These are phyloP conservation scores for Helicoverpa zea DNA, from an alignment of 1,140 invertebrate genomes.

Conservation along the genomic window DNA sequence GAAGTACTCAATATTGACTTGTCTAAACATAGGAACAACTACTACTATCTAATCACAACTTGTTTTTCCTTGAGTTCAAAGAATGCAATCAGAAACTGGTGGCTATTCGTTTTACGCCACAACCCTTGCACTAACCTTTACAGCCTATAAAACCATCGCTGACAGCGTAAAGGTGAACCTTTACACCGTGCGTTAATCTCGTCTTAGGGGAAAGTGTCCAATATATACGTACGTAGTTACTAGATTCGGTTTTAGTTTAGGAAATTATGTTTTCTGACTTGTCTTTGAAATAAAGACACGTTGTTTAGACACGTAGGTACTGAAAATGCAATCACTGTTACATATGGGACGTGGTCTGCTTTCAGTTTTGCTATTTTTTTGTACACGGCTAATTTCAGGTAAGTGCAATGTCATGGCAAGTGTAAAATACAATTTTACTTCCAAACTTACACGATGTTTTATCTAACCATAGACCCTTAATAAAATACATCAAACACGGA, in stretches of 20 bases:
- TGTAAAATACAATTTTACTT: neutral
- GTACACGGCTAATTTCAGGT: neutral
- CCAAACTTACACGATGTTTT: neutral
- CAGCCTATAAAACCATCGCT: slow-evolving; percentile 49
- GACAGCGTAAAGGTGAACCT: slow-evolving; percentile 39
- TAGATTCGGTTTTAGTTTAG: slow-evolving; percentile 21
- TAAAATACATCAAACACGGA: slow-evolving; percentile 59
- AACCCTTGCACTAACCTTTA: slow-evolving; percentile 43
- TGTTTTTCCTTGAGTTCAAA: neutral
- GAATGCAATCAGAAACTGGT: neutral
- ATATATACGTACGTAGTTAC: slow-evolving; percentile 5
- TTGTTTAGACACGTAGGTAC: too few relatives aligned
- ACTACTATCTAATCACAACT: neutral
- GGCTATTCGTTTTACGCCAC: slow-evolving; percentile 38
- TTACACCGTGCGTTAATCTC: slow-evolving; percentile 33
- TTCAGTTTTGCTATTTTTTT: too few relatives aligned
- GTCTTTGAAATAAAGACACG: too few relatives aligned
- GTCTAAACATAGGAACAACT: too few relatives aligned
- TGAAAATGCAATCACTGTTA: too few relatives aligned
- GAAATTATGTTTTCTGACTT: too few relatives aligned
- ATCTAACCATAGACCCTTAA: slow-evolving; percentile 4
- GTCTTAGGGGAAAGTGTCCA: slow-evolving; percentile 25
- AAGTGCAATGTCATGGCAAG: neutral
- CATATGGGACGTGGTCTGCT: too few relatives aligned
- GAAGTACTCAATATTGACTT: too few relatives aligned